Percentiles rank a stretch among this genome's conserved stretches.
Evolutionary conservation across 2,888 invertebrate species (phyloP).

Genomic region (Drosophila sordidapex): DNA sequence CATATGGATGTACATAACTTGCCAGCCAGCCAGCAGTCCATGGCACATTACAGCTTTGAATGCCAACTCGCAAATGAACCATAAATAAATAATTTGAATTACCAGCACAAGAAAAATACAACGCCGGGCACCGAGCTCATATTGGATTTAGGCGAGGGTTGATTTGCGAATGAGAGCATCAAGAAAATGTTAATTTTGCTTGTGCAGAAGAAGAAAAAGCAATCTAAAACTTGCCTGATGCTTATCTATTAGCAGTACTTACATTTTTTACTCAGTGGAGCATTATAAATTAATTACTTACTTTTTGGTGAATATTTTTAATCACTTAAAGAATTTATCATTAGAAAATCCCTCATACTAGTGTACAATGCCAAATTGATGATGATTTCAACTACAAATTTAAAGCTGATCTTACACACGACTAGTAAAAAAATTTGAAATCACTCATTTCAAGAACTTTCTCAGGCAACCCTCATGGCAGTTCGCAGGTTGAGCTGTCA

Average conservation of each 20-base stretch:
- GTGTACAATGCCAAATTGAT: too few relatives aligned
- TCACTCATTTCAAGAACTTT: not conserved
- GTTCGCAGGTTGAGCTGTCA: slow-evolving; percentile 62
- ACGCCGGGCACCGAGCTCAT: slow-evolving; percentile 7
- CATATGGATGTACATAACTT: slow-evolving; percentile 56
- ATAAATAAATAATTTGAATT: slow-evolving; percentile 77
- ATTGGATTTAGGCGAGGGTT: slow-evolving; percentile 23
- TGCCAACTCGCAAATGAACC: slow-evolving; percentile 76
- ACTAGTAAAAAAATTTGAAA: not conserved
- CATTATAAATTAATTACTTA: not conserved
- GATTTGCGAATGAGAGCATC: not conserved
- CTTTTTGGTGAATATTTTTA: not conserved
- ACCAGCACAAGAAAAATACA: slow-evolving; percentile 48
- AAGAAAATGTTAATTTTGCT: not conserved
- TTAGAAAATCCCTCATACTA: too few relatives aligned
- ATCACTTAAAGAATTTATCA: too few relatives aligned
- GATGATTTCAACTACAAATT: too few relatives aligned
- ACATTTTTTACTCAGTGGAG: not conserved
- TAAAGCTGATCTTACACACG: not conserved
- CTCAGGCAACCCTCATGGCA: slow-evolving; percentile 37
- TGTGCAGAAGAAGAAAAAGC: too few relatives aligned
- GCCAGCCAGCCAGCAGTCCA: slow-evolving; percentile 16
- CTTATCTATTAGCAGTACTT: not conserved
- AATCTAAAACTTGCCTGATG: too few relatives aligned
- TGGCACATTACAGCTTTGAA: slow-evolving; percentile 63